Evolutionary conservation across 2,797 vertebrate species (phyloP).

Genomic region (Enteromius thamalakanensis): DNA sequence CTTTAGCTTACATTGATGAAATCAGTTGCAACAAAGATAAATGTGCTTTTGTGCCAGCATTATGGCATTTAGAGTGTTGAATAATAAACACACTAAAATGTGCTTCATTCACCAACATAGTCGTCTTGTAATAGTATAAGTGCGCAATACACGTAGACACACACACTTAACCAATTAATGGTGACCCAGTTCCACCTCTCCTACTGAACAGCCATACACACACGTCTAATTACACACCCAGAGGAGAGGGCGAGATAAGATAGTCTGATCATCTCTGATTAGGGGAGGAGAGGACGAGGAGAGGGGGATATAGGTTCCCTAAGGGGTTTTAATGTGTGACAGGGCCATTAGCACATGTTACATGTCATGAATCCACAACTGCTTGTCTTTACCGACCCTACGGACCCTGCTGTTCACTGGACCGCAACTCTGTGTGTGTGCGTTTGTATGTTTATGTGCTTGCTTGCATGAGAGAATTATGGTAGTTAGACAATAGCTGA

Average conservation of each 20-base stretch:
- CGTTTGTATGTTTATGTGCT: constrained; percentile 37
- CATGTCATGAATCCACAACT: constrained; percentile 75
- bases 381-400: constrained; percentile 65
- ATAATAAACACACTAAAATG: constrained; percentile 18
- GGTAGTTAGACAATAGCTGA: constrained; percentile 33
- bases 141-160: constrained; percentile 32
- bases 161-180: constrained; percentile 64
- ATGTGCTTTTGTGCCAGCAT: constrained; percentile 6
- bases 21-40: background rate
- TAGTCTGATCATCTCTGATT: constrained; percentile 59
- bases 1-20: constrained; percentile 25
- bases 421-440: constrained; percentile 33
- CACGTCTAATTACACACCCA: constrained; percentile 60
- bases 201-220: constrained; percentile 55
- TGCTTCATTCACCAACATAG: background rate
- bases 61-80: background rate
- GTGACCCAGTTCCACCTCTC: constrained; percentile 65
- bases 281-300: constrained; percentile 50
- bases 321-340: constrained; percentile 75
- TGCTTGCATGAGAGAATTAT: constrained; percentile 20
- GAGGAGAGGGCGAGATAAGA: constrained; percentile 41
- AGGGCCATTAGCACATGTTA: constrained; percentile 78
- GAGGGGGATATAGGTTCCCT: constrained; percentile 64
- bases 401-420: constrained; percentile 58
- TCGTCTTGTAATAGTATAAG: background rate